Conservation (phyloP, 2,797 vertebrate species). For the Tolypeutes matacus region DNA sequence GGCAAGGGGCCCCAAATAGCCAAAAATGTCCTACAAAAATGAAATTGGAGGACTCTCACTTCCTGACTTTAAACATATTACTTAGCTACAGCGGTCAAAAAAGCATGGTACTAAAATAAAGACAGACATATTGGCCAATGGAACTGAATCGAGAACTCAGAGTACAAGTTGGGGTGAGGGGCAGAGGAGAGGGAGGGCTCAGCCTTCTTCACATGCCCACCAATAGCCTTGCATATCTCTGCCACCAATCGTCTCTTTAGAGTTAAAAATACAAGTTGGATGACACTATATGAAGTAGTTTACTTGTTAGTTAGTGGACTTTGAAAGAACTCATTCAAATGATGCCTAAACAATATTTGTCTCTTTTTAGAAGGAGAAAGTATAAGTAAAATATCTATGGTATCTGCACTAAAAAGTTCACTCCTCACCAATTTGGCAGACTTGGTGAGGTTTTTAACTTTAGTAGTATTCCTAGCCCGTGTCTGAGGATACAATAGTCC, state of each 20-base stretch:
- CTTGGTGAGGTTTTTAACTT: background rate
- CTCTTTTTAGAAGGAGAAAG: background rate
- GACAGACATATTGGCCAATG: conserved; percentile 55
- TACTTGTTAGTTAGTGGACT: background rate
- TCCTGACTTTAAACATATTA: too few species aligned
- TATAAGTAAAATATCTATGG: background rate
- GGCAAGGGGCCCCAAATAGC: too few species aligned
- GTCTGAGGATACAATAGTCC: background rate
- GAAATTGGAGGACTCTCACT: too few species aligned
- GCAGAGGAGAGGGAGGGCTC: background rate
- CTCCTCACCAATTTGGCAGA: background rate
- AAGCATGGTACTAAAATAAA: conserved; percentile 7
- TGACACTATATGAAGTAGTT: background rate
- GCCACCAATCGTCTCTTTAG: background rate
- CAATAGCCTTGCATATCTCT: background rate
- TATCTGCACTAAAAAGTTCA: background rate
- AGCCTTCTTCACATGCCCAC: background rate
- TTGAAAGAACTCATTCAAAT: background rate
- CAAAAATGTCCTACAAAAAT: too few species aligned
- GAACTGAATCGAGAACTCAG: conserved; percentile 65
- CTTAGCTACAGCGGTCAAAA: too few species aligned
- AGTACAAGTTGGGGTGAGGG: conserved; percentile 46
- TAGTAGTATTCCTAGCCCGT: background rate
- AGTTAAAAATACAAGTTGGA: conserved; percentile 18
- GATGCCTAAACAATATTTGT: background rate